Evolutionary conservation across 2,113 vertebrate genomes (phyloP).

Genomic region (Catharus fuscescens): DNA sequence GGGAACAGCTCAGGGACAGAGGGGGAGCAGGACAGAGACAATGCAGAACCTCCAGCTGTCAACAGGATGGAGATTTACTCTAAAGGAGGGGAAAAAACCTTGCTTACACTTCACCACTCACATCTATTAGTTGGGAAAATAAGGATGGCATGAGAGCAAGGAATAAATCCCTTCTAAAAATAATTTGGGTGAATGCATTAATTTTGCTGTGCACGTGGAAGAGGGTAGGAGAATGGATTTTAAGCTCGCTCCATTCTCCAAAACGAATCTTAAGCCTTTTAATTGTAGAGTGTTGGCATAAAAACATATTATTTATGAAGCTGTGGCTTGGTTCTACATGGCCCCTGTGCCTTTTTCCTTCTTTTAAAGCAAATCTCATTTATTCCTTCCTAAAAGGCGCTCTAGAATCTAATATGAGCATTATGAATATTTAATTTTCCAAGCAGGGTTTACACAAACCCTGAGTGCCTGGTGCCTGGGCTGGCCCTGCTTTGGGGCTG

Average conservation of each 20-base stretch:
- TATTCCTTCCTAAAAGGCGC: slow-evolving; percentile 77
- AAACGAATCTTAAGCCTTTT: slow-evolving; percentile 25
- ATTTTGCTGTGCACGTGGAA: neutral
- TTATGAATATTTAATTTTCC: slow-evolving; percentile 82
- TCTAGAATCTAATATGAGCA: slow-evolving; percentile 75
- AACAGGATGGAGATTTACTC: neutral
- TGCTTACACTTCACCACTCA: neutral
- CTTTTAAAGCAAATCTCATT: slow-evolving; percentile 76
- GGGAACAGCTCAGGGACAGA: neutral
- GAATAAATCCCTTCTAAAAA: slow-evolving; percentile 42
- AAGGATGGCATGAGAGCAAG: neutral
- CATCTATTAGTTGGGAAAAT: slow-evolving; percentile 22
- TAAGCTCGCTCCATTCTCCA: slow-evolving; percentile 21
- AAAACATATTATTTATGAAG: slow-evolving; percentile 71
- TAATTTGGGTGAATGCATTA: neutral
- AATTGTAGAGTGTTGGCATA: slow-evolving; percentile 45
- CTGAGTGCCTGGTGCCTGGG: neutral
- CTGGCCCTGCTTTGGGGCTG: neutral
- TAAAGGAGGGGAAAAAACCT: neutral
- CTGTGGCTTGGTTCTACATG: slow-evolving; percentile 17
- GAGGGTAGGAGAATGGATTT: slow-evolving; percentile 3
- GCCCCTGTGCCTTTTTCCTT: slow-evolving; percentile 49
- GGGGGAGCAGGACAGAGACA: rapidly evolving
- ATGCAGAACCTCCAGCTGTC: neutral
- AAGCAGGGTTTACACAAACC: slow-evolving; percentile 54